Percentiles rank a stretch among this genome's conserved stretches.
Evolutionary conservation across 92 coral and sea anemone genomes (phyloP).

Genomic region (Heliopora coerulea): DNA sequence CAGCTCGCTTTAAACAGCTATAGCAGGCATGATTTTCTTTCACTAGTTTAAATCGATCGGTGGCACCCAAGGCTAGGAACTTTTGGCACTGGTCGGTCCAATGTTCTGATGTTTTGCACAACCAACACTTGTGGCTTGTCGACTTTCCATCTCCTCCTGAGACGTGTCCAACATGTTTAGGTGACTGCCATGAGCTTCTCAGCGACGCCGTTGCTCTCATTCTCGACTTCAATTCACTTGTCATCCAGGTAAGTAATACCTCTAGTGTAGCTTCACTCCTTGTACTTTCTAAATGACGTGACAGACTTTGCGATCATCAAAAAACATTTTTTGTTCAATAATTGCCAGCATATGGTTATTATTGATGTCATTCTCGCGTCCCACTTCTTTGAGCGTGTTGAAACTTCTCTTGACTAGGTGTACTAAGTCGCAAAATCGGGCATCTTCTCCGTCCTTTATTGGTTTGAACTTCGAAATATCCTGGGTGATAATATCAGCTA

Average conservation of each 20-base stretch:
- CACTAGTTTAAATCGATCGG: conserved; percentile 49
- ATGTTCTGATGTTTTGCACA: conserved; percentile 47
- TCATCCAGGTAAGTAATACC: conserved; percentile 32
- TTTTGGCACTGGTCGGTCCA: conserved; percentile 62
- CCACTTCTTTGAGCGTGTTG: conserved; percentile 50
- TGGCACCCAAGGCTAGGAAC: conserved; percentile 42
- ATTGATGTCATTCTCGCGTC: conserved; percentile 49
- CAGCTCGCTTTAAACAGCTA: conserved; percentile 53
- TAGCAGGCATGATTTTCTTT: conserved; percentile 58
- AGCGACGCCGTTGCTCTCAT: conserved; percentile 49
- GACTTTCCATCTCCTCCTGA: background rate
- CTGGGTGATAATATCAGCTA: background rate
- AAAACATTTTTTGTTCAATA: conserved; percentile 44
- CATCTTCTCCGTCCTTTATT: conserved; percentile 31
- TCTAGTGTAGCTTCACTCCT: conserved; percentile 35
- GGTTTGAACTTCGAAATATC: conserved; percentile 19
- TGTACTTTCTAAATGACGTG: conserved; percentile 39
- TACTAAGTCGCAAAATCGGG: conserved; percentile 23
- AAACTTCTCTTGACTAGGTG: conserved; percentile 40
- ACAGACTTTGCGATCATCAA: conserved; percentile 49
- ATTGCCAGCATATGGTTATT: conserved; percentile 55
- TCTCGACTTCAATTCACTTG: conserved; percentile 13
- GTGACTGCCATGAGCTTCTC: conserved; percentile 19
- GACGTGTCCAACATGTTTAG: conserved; percentile 5
- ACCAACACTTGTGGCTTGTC: conserved; percentile 37